Evolutionary conservation across 2,797 vertebrate species (phyloP).

Genomic region (Lithobates sylvaticus): DNA sequence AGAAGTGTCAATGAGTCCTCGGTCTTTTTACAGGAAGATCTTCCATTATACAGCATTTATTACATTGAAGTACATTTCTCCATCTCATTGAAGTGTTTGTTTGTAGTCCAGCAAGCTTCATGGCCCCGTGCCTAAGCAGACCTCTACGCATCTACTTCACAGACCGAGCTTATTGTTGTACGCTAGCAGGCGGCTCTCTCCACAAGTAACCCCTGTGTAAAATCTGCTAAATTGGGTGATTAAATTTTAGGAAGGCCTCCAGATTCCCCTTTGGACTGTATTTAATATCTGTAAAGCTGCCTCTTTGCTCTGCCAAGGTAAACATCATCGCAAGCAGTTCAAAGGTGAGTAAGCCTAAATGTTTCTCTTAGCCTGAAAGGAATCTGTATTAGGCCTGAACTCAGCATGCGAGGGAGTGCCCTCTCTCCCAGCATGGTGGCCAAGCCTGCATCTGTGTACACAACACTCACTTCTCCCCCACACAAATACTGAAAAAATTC

Average conservation of each 20-base stretch:
- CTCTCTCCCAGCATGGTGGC: slow-evolving; percentile 68
- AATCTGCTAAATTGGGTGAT: slow-evolving; percentile 84
- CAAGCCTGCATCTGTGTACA: slow-evolving; percentile 87
- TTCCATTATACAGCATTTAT: too few species aligned
- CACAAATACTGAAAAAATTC: slow-evolving; percentile 84
- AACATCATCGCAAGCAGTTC: slow-evolving; percentile 95
- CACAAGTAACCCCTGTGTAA: slow-evolving; percentile 63
- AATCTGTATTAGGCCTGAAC: slow-evolving; percentile 89
- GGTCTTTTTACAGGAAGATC: too few species aligned
- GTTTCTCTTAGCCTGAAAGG: slow-evolving; percentile 90
- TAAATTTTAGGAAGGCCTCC: slow-evolving; percentile 87
- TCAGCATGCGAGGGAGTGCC: slow-evolving; percentile 81
- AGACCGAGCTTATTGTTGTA: not conserved
- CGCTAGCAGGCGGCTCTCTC: slow-evolving; percentile 9
- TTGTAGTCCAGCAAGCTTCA: too few species aligned
- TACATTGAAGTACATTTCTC: too few species aligned
- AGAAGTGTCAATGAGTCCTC: too few species aligned
- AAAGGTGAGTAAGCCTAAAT: slow-evolving; percentile 96
- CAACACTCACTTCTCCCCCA: slow-evolving; percentile 83
- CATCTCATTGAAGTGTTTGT: too few species aligned
- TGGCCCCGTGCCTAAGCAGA: too few species aligned
- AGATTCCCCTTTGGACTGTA: slow-evolving; percentile 92
- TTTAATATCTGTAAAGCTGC: slow-evolving; percentile 99
- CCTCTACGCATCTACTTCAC: slow-evolving; percentile 6
- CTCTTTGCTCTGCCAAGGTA: slow-evolving; percentile 96